Evolutionary conservation across 2,797 vertebrate species (phyloP), one percentile per base, ranked within the genome.

Genomic region (Oryzias sinensis): DNA sequence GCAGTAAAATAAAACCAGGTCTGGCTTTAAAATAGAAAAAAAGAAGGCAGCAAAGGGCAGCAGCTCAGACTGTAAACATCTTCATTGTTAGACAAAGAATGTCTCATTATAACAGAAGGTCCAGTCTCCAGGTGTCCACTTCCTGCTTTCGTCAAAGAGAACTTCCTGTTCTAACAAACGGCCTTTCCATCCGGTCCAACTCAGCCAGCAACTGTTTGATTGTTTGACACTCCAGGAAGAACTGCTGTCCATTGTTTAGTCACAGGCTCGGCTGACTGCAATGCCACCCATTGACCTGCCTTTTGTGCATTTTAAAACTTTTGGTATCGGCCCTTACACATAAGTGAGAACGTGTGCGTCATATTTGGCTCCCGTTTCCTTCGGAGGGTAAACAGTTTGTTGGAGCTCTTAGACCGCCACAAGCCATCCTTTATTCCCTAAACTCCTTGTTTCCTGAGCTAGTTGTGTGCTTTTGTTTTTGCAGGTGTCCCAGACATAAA

Each of bases 121-220:
- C 65, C 62, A 27, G 53, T 50, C 65, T 20, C 79, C 83, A 91
- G 87, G 89, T 91, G 86, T 88, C 83, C 70, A 83, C 79, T 84
- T 90, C 88, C 88, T 88, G 83, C 73, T 65, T 74, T 68, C 57
- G 77, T 87, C 84, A 85, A 51, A 58, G 64, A 59, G 50, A 55
- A 68, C 76, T 90, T 92, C 90, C 90, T 89, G 87, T 85, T 83
- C 66, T 49, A 76, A 88, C 87, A 59, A 84, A 82, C 74, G 65
- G 64, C 50, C 45, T 59, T 65, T 44, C 62, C 76, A 76, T 87
- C 80, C 80, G 77, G 65, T 76, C 33, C 22, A 67, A 62, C 62
- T 15, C 4, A 67, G 56, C 57, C 50, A 69, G 74, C 47, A 76
- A 58, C 58, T 17, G 9, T 25, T 61, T 80, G 78, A 90, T 90